Evolutionary conservation across 2,113 vertebrate species (phyloP).

Genomic region (Pterocles burchelli): DNA sequence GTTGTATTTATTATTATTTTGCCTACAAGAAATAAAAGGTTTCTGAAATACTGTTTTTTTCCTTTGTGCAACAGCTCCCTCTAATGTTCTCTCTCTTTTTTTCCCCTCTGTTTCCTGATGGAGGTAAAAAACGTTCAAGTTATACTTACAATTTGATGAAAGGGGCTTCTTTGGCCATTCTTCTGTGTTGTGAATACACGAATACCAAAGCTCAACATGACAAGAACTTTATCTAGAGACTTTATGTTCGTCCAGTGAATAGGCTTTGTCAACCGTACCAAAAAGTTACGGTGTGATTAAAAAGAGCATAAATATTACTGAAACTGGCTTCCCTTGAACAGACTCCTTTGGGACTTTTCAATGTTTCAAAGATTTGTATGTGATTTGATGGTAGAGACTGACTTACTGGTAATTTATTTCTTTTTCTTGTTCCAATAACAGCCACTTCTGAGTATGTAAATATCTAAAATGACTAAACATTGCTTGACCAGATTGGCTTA

Average conservation of each 20-base stretch:
- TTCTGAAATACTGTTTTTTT: not conserved
- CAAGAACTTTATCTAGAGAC: not conserved
- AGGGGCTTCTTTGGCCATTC: not conserved
- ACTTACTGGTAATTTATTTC: not conserved
- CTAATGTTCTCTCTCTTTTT: not conserved
- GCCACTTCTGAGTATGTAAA: not conserved
- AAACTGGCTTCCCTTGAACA: not conserved
- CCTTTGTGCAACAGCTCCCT: conserved; percentile 59
- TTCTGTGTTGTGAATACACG: not conserved
- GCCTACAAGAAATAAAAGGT: not conserved
- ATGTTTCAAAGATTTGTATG: not conserved
- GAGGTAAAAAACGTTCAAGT: not conserved
- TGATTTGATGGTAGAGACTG: not conserved
- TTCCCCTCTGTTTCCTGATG: not conserved
- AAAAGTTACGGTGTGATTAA: not conserved
- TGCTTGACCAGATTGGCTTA: not conserved
- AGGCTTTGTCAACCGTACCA: not conserved
- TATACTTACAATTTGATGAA: not conserved
- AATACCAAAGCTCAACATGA: not conserved
- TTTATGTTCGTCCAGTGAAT: not conserved
- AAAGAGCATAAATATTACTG: not conserved
- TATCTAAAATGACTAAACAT: not conserved
- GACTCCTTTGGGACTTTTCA: not conserved
- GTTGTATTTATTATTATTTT: conserved; percentile 49
- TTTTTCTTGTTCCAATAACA: not conserved